These are phyloP conservation scores for Trissolcus basalis DNA, from an alignment of 1,140 invertebrate species.

Conservation along the genomic window DNA sequence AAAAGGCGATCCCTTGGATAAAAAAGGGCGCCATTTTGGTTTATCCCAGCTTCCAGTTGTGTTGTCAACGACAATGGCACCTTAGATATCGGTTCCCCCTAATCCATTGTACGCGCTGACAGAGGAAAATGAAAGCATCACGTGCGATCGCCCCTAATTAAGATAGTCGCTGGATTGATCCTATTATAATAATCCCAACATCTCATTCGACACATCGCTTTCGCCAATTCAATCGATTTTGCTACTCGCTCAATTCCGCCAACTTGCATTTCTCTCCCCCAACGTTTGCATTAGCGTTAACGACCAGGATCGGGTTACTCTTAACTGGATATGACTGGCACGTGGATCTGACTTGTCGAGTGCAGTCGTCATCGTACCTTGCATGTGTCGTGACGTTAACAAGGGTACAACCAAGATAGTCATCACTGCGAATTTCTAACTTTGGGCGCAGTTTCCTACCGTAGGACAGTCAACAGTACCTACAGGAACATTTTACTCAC, in stretches of 20 bases:
- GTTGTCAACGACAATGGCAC: constrained; percentile 2
- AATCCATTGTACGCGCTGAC: constrained; percentile 21
- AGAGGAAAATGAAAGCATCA: constrained; percentile 34
- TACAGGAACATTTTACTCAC: too few relatives aligned
- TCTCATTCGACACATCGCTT: constrained; percentile 22
- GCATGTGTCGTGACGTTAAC: constrained; percentile 15
- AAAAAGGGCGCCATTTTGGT: constrained; percentile 9
- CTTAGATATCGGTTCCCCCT: constrained; percentile 13
- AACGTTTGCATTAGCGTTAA: constrained; percentile 21
- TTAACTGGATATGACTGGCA: constrained; percentile 27
- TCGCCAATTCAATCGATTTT: constrained; percentile 20
- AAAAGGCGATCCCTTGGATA: not conserved
- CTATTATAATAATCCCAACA: constrained; percentile 31
- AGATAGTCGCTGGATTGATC: constrained; percentile 28
- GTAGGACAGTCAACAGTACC: too few relatives aligned
- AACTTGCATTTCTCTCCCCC: constrained; percentile 19
- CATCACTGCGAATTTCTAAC: not conserved
- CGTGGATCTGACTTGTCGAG: constrained; percentile 13
- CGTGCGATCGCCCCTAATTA: constrained; percentile 37
- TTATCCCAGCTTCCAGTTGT: constrained; percentile 7
- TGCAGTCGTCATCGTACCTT: constrained; percentile 5
- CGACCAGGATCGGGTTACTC: constrained; percentile 28
- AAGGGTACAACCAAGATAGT: constrained; percentile 10
- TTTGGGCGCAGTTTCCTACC: too few relatives aligned
- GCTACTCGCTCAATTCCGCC: constrained; percentile 3